Percentiles rank a stretch among this genome's conserved stretches.
Conservation (phyloP, 2,888 invertebrate species). For the Zygaena filipendulae region DNA sequence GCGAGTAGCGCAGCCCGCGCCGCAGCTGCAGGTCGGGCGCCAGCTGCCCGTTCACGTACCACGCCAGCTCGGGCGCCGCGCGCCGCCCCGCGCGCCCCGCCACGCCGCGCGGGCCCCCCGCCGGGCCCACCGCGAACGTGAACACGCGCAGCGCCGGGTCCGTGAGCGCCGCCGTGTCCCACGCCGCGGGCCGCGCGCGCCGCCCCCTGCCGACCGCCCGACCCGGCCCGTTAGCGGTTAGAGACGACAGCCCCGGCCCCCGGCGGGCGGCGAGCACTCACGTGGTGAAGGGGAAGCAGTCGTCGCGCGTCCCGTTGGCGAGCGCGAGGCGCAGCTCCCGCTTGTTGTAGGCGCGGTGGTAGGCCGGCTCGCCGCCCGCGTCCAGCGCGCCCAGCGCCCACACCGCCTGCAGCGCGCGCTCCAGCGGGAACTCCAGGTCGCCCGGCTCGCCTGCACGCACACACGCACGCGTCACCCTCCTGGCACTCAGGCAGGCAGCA, state of each 20-base stretch:
- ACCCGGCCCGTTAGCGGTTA: too few species aligned
- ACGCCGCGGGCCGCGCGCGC: conserved; percentile 26
- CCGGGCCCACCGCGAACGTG: conserved; percentile 82
- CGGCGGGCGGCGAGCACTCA: conserved; percentile 27
- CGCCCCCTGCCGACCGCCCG: conserved; percentile 13
- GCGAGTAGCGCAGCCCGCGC: conserved; percentile 85
- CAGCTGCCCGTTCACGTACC: conserved; percentile 93
- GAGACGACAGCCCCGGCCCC: too few species aligned
- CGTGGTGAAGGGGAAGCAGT: conserved; percentile 80
- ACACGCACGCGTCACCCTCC: conserved; percentile 16
- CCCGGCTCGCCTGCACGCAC: conserved; percentile 81
- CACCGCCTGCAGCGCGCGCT: conserved; percentile 74
- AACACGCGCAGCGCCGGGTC: conserved; percentile 82
- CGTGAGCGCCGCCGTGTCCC: conserved; percentile 74
- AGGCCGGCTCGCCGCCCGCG: conserved; percentile 80
- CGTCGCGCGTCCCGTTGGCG: conserved; percentile 68
- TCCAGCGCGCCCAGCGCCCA: conserved; percentile 90
- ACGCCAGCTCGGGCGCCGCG: conserved; percentile 80
- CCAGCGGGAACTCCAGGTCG: conserved; percentile 77
- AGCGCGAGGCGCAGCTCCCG: conserved; percentile 75
- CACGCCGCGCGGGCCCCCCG: conserved; percentile 67
- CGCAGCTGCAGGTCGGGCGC: conserved; percentile 89
- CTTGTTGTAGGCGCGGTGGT: conserved; percentile 84
- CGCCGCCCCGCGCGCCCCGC: conserved; percentile 69
- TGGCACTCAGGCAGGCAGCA: neutral